Percentiles rank a stretch among this genome's conserved stretches.
These are phyloP conservation scores for Rhinoptilus africanus DNA, from an alignment of 2,113 vertebrate species.

Conservation along the genomic window DNA sequence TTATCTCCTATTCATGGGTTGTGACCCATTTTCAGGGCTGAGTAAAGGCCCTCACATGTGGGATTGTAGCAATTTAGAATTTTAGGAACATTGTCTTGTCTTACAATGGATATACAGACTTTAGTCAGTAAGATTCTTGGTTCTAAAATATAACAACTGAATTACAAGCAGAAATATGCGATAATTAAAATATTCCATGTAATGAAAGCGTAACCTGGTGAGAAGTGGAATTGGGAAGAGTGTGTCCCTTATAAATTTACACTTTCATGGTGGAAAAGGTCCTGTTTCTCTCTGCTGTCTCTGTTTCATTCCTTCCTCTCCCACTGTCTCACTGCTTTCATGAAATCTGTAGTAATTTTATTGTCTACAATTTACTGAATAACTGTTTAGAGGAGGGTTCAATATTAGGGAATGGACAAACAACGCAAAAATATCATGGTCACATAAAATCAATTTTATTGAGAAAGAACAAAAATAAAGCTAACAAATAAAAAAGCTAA, in stretches of 20 bases:
- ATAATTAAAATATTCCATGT: background rate
- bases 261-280: background rate
- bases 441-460: background rate
- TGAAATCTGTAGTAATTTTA: background rate
- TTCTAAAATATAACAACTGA: background rate
- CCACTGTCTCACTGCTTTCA: background rate
- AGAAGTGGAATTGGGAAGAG: background rate
- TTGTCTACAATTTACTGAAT: background rate
- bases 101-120: background rate
- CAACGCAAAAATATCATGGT: fast-evolving
- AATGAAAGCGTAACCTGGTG: background rate
- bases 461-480: background rate
- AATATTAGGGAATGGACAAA: background rate
- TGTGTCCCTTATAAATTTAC: background rate
- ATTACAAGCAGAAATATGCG: background rate
- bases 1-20: background rate
- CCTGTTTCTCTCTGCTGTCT: background rate
- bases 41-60: background rate
- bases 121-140: background rate
- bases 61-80: background rate
- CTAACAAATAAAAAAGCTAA: too few relatives aligned
- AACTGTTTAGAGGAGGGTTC: background rate
- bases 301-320: background rate
- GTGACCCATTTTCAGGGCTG: background rate
- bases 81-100: background rate